Evolutionary conservation across 2,888 invertebrate genomes (phyloP).

Genomic region (Caenorhabditis doughertyi): DNA sequence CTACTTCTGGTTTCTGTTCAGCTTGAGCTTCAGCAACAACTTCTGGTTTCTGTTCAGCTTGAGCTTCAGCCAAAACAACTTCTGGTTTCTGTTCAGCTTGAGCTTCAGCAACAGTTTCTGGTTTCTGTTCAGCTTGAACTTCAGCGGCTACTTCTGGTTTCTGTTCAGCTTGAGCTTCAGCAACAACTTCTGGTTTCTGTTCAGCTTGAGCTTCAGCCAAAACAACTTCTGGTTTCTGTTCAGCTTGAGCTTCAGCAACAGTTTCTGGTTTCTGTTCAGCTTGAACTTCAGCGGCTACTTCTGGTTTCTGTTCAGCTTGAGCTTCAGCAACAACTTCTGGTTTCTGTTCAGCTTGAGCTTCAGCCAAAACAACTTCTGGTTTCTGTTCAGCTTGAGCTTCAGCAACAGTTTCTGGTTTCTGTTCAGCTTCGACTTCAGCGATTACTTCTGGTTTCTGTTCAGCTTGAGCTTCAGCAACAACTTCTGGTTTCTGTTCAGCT

Average conservation of each 20-base stretch:
- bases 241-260: not conserved
- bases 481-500: constrained; percentile 11
- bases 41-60: no score
- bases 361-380: no score
- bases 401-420: no score
- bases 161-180: constrained; percentile 14
- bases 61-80: no score
- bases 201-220: constrained; percentile 1
- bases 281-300: constrained; percentile 17
- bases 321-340: not conserved
- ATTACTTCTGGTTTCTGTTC: constrained; percentile 12
- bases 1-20: no score
- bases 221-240: not conserved
- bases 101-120: constrained; percentile 11
- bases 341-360: not conserved
- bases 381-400: no score
- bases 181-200: not conserved
- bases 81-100: not conserved
- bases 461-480: constrained; percentile 22
- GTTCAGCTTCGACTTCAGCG: constrained; percentile 12
- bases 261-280: constrained; percentile 10
- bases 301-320: constrained; percentile 37
- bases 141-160: not conserved
- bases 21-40: no score
- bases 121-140: constrained; percentile 13